Evolutionary conservation across 37 sponge, comb jelly and placozoan species (phyloP), one percentile per base, ranked within the genome.

Genomic region (Aphrocallistes beatrix): DNA sequence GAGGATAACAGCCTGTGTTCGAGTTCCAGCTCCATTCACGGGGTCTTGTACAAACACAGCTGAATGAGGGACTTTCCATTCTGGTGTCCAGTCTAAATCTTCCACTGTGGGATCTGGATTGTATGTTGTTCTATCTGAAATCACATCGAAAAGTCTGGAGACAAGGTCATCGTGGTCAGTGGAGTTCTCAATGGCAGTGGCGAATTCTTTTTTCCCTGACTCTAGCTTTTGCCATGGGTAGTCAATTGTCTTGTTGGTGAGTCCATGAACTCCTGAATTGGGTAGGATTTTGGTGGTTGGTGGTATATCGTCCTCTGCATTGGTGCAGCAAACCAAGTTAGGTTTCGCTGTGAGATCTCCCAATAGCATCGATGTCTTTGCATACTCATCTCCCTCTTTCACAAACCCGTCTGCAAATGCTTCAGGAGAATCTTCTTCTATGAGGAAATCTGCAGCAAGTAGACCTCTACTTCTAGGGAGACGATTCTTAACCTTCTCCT

Each of bases 201-300:
- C 16, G 83, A 93, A 93, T 39, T 38, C 82, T 39, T 87, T 48
- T 39, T 89, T 90, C 6, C 93, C 93, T 34, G 47, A 16, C 36
- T 42, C 81, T 16, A 87, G 86, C 60, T 93, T 93, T 60, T 84
- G 83, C 93, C 93, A 93, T 1, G 93, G 93, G 34, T 89, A 83
- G 69, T 93, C 88, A 39, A 93, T 82, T 1, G 37, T 38, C 0
- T 36, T 39, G 49, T 93, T 93, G 81, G 87, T 84, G 48, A 93
- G 89, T 1, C 89, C 89, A 60, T 93, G 87, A 34, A 82, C 38
- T 36, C 93, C 93, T 36, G 84, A 47, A 1, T 0, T 0, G 1
- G 83, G 82, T 1, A 21, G 39, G 13, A 1, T 23, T 1, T 83
- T 84, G 17, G 51, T 60, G n/a, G n/a, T n/a, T n/a, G n/a, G n/a